phyloP scores from a whole-genome alignment of 2,888 invertebrate genomes.

The Clistopyga incitator region DNA sequence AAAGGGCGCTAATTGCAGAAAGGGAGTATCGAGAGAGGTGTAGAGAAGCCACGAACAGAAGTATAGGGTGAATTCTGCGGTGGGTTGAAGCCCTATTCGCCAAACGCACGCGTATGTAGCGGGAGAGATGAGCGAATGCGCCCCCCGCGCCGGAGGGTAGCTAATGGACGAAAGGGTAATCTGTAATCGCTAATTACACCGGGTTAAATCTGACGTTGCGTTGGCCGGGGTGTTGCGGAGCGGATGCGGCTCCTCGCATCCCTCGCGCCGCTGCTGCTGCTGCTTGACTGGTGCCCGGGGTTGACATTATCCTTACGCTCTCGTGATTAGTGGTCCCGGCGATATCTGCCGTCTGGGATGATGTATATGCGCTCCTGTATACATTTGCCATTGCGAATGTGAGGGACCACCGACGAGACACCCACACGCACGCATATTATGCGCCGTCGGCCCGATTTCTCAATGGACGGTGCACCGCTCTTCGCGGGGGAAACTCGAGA shows the following conservation, averaged over 20 bases:
- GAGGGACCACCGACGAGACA: slow-evolving; percentile 37
- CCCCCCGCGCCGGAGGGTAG: slow-evolving; percentile 63
- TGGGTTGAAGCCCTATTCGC: slow-evolving; percentile 60
- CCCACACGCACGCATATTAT: not conserved
- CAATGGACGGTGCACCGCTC: slow-evolving; percentile 42
- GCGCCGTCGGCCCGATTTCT: not conserved
- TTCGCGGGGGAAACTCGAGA: slow-evolving; percentile 58
- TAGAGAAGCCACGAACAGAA: slow-evolving; percentile 24
- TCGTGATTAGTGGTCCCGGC: slow-evolving; percentile 70
- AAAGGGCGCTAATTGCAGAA: slow-evolving; percentile 12
- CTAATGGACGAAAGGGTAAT: slow-evolving; percentile 79
- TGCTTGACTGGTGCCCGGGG: slow-evolving; percentile 54
- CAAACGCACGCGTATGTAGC: slow-evolving; percentile 38
- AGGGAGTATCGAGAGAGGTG: slow-evolving; percentile 1
- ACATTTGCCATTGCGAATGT: slow-evolving; percentile 42
- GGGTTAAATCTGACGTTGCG: slow-evolving; percentile 78
- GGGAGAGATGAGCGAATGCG: slow-evolving; percentile 37
- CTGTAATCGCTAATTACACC: slow-evolving; percentile 79
- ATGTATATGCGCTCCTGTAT: slow-evolving; percentile 51
- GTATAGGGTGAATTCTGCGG: slow-evolving; percentile 34
- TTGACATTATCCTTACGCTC: slow-evolving; percentile 72
- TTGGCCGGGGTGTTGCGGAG: slow-evolving; percentile 18
- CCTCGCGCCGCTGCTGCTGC: slow-evolving; percentile 7
- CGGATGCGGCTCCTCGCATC: slow-evolving; percentile 21
- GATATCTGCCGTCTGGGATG: slow-evolving; percentile 66